Evolutionary conservation across 2,888 invertebrate species (phyloP), one percentile per base, ranked within the genome.

Genomic region (Cyclophora albipunctata): DNA sequence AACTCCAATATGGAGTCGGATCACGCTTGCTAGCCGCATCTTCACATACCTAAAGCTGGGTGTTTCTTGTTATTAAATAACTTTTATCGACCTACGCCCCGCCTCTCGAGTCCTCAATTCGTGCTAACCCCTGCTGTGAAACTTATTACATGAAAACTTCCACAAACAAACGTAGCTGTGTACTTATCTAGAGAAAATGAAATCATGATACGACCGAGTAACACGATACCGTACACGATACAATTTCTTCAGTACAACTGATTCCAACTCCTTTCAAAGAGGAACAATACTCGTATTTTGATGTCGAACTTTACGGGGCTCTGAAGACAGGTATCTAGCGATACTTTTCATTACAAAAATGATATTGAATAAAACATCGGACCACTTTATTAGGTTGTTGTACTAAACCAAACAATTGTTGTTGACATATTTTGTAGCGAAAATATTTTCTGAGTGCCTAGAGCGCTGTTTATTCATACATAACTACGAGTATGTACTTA

Each of bases 41-140:
- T 63, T 58, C 62, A 68, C 63, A 67, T 66, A 62, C 64, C 64
- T 55, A 64, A 67, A 62, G 71, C 72, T 63, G 69, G 74, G 71
- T 75, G 75, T 77, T 79, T 72, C 77, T 79, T 78, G 74, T 81
- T 84, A 84, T 85, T 84, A 82, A 85, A 85, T 84, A 85, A 84
- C 77, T 85, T 85, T 83, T 80, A 82, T 82, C 77, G 78, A 81
- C 73, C 78, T 68, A 67, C 71, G 62, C 73, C 71, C 67, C 64
- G 60, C 55, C 64, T 62, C 64, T 61, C 60, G 63, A 64, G 63
- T 58, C 61, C 55, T 58, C 60, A 59, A 60, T 62, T 55, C 57
- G 53, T 47, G 59, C 60, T 60, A 63, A 66, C 59, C 64, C 59
- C 63, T 57, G 49, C 58, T 52, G 55, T 55, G 58, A 51, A 70